Evolutionary conservation across 2,888 invertebrate genomes (phyloP).

Genomic region (Drosophila multiciliata): DNA sequence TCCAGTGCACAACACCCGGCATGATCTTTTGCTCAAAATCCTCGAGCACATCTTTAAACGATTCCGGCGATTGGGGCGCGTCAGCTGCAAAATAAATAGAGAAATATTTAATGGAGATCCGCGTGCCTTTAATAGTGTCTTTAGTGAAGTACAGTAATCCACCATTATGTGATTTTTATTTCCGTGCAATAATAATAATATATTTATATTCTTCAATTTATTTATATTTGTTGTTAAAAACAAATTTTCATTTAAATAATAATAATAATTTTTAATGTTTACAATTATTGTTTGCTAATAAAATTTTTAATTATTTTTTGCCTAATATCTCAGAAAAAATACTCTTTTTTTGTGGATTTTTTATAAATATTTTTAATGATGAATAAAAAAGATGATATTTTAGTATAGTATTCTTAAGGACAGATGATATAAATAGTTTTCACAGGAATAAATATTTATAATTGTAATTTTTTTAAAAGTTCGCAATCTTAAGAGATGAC

Average conservation of each 20-base stretch:
- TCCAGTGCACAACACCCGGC: constrained; percentile 96
- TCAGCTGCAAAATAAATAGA: constrained; percentile 83
- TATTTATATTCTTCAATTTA: neutral
- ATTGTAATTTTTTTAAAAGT: neutral
- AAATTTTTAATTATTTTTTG: neutral
- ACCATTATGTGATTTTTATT: neutral
- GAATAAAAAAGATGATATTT: neutral
- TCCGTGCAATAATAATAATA: neutral
- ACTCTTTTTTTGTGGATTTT: neutral
- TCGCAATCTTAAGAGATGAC: neutral
- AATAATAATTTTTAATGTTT: neutral
- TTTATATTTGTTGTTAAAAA: too few species aligned
- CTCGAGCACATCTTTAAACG: constrained; percentile 90
- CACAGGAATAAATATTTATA: neutral
- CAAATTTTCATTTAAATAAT: neutral
- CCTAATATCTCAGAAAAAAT: neutral
- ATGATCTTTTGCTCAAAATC: constrained; percentile 92
- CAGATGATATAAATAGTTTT: neutral
- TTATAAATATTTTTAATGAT: neutral
- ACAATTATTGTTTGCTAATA: neutral
- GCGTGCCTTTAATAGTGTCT: constrained; percentile 2
- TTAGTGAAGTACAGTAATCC: neutral
- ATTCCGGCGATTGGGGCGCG: constrained; percentile 90
- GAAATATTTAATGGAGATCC: constrained; percentile 20
- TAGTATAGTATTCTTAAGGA: neutral